These are phyloP conservation scores for Spodoptera picta DNA, from an alignment of 2,888 invertebrate species.

Conservation along the genomic window DNA sequence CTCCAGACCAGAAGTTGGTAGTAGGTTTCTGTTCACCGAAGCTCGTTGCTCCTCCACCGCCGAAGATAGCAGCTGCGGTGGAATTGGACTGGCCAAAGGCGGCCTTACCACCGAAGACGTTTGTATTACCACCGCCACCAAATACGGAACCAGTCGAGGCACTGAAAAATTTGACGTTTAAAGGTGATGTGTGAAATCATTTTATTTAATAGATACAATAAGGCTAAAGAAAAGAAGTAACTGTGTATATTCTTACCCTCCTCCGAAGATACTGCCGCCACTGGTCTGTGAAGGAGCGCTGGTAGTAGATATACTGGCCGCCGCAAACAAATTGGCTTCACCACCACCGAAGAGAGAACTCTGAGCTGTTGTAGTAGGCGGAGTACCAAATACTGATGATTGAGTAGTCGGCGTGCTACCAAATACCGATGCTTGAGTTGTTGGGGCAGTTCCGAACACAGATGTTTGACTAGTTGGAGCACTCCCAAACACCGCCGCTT, in stretches of 20 bases:
- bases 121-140: conserved; percentile 71
- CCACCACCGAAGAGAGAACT: conserved; percentile 75
- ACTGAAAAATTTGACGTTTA: not conserved
- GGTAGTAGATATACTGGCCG: conserved; percentile 83
- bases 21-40: conserved; percentile 75
- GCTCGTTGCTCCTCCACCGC: conserved; percentile 65
- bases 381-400: conserved; percentile 62
- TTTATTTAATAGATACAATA: too few species aligned
- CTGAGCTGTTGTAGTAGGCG: conserved; percentile 68
- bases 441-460: conserved; percentile 69
- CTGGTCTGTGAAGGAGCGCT: conserved; percentile 70
- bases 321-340: conserved; percentile 78
- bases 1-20: conserved; percentile 74
- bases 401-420: conserved; percentile 54
- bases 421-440: conserved; percentile 67
- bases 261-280: conserved; percentile 79
- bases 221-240: not conserved
- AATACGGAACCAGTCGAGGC: conserved; percentile 75
- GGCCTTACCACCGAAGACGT: conserved; percentile 78
- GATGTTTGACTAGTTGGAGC: conserved; percentile 66
- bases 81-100: conserved; percentile 77
- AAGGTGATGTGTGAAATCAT: too few species aligned
- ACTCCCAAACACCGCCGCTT: conserved; percentile 48
- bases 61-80: conserved; percentile 75
- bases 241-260: conserved; percentile 65